Evolutionary conservation across 2,113 vertebrate genomes (phyloP), one percentile per base, ranked within the genome.

Genomic region (Corythaixoides concolor): DNA sequence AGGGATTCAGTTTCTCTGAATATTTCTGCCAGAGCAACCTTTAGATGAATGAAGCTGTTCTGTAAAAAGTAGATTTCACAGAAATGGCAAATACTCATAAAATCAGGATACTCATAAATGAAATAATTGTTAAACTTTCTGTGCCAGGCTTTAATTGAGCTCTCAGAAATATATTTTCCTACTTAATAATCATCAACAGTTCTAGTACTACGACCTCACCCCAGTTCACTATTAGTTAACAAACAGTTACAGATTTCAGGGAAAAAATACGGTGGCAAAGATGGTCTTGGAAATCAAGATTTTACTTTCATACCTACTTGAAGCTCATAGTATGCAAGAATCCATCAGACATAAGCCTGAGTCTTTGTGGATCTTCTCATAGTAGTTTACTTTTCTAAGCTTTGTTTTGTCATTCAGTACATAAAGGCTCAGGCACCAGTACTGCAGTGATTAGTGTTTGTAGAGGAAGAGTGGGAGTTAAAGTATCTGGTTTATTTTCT

Each of bases 61-160:
- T 77, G 59, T 69, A 62, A 80, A 88, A 62, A 47, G 26, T 21
- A 53, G 33, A 58, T 85, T 90, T 90, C 30, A 63, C 33, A 70
- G 52, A 75, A 69, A 90, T 52, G 73, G 64, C 49, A 93, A 94
- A 95, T 53, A 39, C 41, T 69, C 23, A 27, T 56, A 88, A 82
- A 91, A 88, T 85, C 33, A 56, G 75, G 62, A 33, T 82, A 73
- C 27, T 67, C 63, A 52, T 88, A 81, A 75, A 82, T 59, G 23
- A 84, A 89, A 85, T 49, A 87, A 75, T 74, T 73, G 50, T 91
- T 95, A 89, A 81, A 59, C 26, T 56, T 77, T 62, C 58, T 73
- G 43, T 64, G 30, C 17, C 30, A 88, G 55, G 26, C 32, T 92
- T 88, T 93, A 90, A 94, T 16, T 90, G 84, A 63, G 18, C 26